Conservation (phyloP, 2,888 invertebrate species). For the Andrena flavipes region DNA sequence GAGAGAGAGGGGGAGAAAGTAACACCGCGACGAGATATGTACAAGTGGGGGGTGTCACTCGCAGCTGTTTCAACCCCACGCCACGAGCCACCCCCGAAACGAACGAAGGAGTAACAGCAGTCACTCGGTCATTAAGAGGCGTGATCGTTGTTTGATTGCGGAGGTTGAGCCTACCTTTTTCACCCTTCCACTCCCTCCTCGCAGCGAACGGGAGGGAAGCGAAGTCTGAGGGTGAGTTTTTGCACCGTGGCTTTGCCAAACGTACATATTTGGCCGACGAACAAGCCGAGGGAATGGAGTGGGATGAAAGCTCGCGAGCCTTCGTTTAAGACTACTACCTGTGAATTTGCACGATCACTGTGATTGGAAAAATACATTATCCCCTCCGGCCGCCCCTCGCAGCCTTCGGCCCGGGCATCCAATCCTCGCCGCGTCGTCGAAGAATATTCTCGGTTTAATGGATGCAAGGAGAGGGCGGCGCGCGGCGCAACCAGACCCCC, state of each 20-base stretch:
- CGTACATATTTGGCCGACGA: background rate
- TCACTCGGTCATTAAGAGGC: constrained; percentile 79
- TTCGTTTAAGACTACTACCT: too few relatives aligned
- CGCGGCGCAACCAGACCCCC: background rate
- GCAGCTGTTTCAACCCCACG: constrained; percentile 79
- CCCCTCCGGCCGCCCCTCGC: background rate
- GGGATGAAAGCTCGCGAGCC: background rate
- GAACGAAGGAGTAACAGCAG: constrained; percentile 74
- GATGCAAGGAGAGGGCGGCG: background rate
- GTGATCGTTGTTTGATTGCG: constrained; percentile 81
- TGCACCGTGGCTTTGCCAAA: background rate
- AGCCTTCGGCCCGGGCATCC: background rate
- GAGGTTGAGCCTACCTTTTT: constrained; percentile 69
- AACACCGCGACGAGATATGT: constrained; percentile 60
- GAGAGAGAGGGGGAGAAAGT: constrained; percentile 39
- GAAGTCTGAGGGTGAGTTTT: background rate
- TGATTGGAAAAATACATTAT: too few relatives aligned
- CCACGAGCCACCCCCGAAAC: constrained; percentile 61
- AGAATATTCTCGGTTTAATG: constrained; percentile 1
- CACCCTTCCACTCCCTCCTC: constrained; percentile 23
- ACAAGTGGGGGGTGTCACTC: constrained; percentile 76
- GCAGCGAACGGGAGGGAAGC: background rate
- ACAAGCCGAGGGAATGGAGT: background rate
- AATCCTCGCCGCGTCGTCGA: constrained; percentile 9
- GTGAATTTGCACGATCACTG: too few relatives aligned